Evolutionary conservation across 1,140 invertebrate species (phyloP).

Genomic region (Lordiphosa stackelbergi): DNA sequence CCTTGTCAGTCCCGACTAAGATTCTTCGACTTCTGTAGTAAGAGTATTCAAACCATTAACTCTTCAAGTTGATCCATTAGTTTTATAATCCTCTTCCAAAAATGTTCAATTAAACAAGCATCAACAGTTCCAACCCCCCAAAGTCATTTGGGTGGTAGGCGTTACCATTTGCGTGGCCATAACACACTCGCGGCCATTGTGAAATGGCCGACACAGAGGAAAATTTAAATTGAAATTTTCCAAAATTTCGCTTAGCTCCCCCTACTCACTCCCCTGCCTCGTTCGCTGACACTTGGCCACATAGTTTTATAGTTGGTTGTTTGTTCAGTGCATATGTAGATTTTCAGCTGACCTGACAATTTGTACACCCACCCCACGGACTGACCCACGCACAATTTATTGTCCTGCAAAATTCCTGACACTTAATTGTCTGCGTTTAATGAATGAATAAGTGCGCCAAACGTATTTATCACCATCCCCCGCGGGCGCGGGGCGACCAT

Average conservation of each 20-base stretch:
- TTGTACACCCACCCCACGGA: slow-evolving; percentile 38
- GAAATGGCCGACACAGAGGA: slow-evolving; percentile 58
- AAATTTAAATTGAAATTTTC: slow-evolving; percentile 68
- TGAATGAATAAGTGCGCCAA: slow-evolving; percentile 68
- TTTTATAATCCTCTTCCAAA: slow-evolving; percentile 34
- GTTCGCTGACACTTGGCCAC: slow-evolving; percentile 21
- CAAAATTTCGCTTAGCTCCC: slow-evolving; percentile 26
- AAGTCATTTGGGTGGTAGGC: slow-evolving; percentile 14
- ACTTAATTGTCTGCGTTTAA: slow-evolving; percentile 75
- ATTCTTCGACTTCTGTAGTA: too few relatives aligned
- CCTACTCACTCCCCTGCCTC: not conserved
- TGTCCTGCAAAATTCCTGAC: slow-evolving; percentile 68
- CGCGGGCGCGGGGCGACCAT: slow-evolving; percentile 24
- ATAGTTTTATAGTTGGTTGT: slow-evolving; percentile 74
- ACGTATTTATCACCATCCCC: slow-evolving; percentile 34
- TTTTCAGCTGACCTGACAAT: slow-evolving; percentile 74
- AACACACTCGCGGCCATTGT: slow-evolving; percentile 46
- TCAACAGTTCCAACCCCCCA: slow-evolving; percentile 30
- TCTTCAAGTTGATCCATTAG: too few relatives aligned
- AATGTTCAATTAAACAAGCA: slow-evolving; percentile 67
- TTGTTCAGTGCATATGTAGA: slow-evolving; percentile 72
- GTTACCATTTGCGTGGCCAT: slow-evolving; percentile 54
- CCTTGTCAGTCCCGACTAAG: too few relatives aligned
- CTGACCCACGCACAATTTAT: slow-evolving; percentile 48
- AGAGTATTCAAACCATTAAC: too few relatives aligned